Conservation (phyloP, 2,888 invertebrate species). For the Lomographa bimaculata region DNA sequence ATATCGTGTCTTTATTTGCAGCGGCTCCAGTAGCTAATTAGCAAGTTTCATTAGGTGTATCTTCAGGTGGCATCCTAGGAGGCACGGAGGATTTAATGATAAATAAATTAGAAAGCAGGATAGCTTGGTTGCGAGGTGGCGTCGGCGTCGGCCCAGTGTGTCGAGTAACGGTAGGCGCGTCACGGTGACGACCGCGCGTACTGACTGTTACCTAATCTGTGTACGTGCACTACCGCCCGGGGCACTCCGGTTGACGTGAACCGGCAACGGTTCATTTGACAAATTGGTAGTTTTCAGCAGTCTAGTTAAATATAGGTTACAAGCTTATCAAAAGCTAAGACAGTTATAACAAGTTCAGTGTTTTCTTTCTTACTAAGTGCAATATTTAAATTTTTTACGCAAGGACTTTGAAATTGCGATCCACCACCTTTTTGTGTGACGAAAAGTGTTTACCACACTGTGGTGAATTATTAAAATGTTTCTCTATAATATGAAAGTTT, state of each 20-base stretch:
- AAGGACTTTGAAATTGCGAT: too few species aligned
- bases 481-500: too few species aligned
- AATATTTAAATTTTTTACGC: too few species aligned
- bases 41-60: background rate
- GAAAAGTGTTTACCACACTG: too few species aligned
- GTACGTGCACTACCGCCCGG: constrained; percentile 30
- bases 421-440: too few species aligned
- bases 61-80: constrained; percentile 15
- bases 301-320: background rate
- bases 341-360: too few species aligned
- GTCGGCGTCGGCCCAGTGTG: constrained; percentile 50
- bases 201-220: constrained; percentile 16
- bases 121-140: constrained; percentile 29
- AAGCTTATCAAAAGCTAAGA: too few species aligned
- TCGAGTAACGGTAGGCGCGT: constrained; percentile 68
- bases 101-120: constrained; percentile 55
- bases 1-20: constrained; percentile 17
- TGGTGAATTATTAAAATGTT: too few species aligned
- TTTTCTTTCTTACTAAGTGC: too few species aligned
- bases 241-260: constrained; percentile 11
- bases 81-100: constrained; percentile 43
- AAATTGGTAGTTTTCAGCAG: constrained; percentile 14
- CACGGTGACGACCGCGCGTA: constrained; percentile 36
- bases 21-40: constrained; percentile 4
- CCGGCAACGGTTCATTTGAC: constrained; percentile 24